Evolutionary conservation across 2,113 vertebrate genomes (phyloP).

Genomic region (Corydoras maculifer): DNA sequence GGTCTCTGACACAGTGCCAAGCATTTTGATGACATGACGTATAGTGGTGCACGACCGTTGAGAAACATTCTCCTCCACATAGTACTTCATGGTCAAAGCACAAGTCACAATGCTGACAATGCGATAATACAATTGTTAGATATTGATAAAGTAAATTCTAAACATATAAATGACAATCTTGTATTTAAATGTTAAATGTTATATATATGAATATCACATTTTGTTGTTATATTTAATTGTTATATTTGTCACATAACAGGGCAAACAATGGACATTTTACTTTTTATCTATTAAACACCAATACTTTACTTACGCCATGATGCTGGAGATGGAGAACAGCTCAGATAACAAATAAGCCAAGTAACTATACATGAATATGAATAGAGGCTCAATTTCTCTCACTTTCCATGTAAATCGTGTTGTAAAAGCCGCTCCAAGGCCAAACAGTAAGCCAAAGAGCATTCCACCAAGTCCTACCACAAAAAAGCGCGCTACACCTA

Average conservation of each 20-base stretch:
- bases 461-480: constrained; percentile 87
- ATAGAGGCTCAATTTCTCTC: constrained; percentile 90
- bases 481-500: constrained; percentile 84
- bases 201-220: too few species aligned
- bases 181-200: too few species aligned
- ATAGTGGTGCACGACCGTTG: constrained; percentile 93
- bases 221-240: too few species aligned
- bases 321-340: constrained; percentile 90
- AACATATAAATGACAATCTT: too few species aligned
- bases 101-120: constrained; percentile 81
- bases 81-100: constrained; percentile 96
- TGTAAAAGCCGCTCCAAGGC: constrained; percentile 91
- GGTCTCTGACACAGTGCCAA: constrained; percentile 90
- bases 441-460: constrained; percentile 83
- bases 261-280: too few species aligned
- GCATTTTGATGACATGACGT: constrained; percentile 93
- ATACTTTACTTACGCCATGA: constrained; percentile 89
- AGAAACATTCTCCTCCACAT: constrained; percentile 92
- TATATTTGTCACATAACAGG: too few species aligned
- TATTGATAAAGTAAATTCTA: constrained; percentile 5
- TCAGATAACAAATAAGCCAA: constrained; percentile 92
- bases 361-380: constrained; percentile 97
- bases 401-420: constrained; percentile 92
- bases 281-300: too few species aligned
- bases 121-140: not conserved